phyloP scores from a whole-genome alignment of 2,797 vertebrate genomes.

The Melanitta fusca region DNA sequence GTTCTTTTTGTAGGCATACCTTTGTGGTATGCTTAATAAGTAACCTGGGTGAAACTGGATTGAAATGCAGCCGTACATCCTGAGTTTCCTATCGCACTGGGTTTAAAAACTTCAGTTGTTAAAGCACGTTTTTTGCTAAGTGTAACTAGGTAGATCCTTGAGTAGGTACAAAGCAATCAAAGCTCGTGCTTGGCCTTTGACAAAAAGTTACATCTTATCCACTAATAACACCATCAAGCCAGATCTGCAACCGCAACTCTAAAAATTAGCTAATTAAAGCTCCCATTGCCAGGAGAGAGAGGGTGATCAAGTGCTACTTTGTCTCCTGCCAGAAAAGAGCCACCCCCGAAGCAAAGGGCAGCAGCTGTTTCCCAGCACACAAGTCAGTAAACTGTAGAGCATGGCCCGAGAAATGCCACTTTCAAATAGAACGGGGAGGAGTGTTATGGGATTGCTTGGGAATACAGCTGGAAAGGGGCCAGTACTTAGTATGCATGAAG shows the following conservation, averaged over 20 bases:
- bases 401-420: not conserved
- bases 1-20: not conserved
- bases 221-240: not conserved
- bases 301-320: not conserved
- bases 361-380: not conserved
- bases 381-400: not conserved
- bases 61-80: not conserved
- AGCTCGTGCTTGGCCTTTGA: not conserved
- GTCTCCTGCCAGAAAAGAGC: not conserved
- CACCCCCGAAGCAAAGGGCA: not conserved
- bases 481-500: slow-evolving; percentile 27
- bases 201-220: not conserved
- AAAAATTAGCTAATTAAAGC: slow-evolving; percentile 7
- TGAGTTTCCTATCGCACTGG: not conserved
- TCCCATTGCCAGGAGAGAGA: not conserved
- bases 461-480: slow-evolving; percentile 14
- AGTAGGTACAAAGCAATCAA: not conserved
- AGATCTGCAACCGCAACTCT: not conserved
- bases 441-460: not conserved
- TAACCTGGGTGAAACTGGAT: not conserved
- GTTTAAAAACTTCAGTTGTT: not conserved
- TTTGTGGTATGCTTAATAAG: not conserved
- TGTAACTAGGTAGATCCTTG: not conserved
- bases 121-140: not conserved
- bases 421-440: slow-evolving; percentile 20